Base-by-base conservation (phyloP, 2,797 vertebrate genomes). In the Valencia hispanica region DNA sequence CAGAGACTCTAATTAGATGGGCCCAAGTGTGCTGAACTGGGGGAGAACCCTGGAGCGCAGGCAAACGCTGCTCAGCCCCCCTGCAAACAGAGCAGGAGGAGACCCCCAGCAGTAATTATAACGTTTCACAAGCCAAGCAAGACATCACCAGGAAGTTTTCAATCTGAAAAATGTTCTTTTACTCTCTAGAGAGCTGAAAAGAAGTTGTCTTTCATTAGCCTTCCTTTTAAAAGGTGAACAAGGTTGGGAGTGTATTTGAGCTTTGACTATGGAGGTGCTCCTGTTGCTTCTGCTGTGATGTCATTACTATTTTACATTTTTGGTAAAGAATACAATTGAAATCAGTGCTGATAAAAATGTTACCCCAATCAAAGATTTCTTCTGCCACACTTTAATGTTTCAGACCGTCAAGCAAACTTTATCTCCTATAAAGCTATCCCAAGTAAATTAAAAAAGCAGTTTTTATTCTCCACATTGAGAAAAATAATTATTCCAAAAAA, bases 61-160 rank as follows among this genome's bases (percentile, higher is more conserved):
- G 90, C 91, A 88, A 93, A 90, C 71, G 87, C 85, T 89, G 86
- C 89, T 84, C 88, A 84, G 86, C 91, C 87, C 89, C 92, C 89
- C 88, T 84, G 89, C 91, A 93, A 93, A 93, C 84, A 89, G 89
- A 92, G 84, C 85, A 81, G 92, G 92, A 92, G 91, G 88, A 94
- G 92, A 93, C 87, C 90, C 94, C 93, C 91, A 91, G 91, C 94
- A 92, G 90, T 95, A 96, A 96, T 96, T 95, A 95, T 92, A 95
- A 94, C 93, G 86, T 95, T 96, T 95, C 94, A 94, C 94, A 94
- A 94, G 90, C 89, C 93, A 93, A 93, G 90, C 91, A 94, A 94
- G 94, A 94, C 92, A 94, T 91, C 90, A 92, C 84, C 92, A 93
- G 93, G 93, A 95, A 94, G 93, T 92, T 92, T 95, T 95, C 94